Evolutionary conservation across 2,113 vertebrate species (phyloP), one percentile per base, ranked within the genome.

Genomic region (Atherinomorus stipes): DNA sequence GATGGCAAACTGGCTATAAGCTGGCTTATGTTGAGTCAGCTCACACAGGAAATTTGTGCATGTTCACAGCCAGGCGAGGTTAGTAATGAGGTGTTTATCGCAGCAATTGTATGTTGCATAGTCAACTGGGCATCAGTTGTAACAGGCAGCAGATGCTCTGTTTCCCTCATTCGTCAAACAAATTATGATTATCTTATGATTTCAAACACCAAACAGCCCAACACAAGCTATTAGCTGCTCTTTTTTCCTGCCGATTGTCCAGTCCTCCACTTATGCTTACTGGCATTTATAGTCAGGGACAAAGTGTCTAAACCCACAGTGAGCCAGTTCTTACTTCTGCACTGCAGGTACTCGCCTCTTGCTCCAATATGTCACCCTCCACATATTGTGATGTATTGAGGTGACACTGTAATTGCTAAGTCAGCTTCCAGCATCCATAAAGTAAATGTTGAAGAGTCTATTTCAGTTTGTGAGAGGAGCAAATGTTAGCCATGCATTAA

Each of bases 11-110:
- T 23, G 83, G 40, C 69, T 63, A 52, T 60, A 47, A 64, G 45
- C 71, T 66, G 64, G 71, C 71, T 59, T 58, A 63, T 42, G 66
- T 77, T 66, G 54, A 73, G 53, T 81, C 10, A 0, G 11, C 69
- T 67, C 21, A 81, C 64, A 31, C 34, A 45, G 80, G 54, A 72
- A 69, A 21, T 26, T 10, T 61, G 15, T 47, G 44, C 19, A 45
- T 40, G 63, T 16, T 44, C 4, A 44, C 18, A 11, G 65, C 71
- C 74, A 83, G 74, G 75, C 61, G 9, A 37, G 49, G 56, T 79
- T 71, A 25, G 79, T 81, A 88, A 87, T 81, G 68, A 72, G 74
- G 50, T 77, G 67, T 83, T 80, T 56, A 72, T 84, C 81, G 83
- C 72, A 42, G 54, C 76, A 85, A 61, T 74, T 83, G 51, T 83